These are phyloP conservation scores for Bombyx mandarina DNA, from an alignment of 1,140 invertebrate genomes.

Conservation along the genomic window DNA sequence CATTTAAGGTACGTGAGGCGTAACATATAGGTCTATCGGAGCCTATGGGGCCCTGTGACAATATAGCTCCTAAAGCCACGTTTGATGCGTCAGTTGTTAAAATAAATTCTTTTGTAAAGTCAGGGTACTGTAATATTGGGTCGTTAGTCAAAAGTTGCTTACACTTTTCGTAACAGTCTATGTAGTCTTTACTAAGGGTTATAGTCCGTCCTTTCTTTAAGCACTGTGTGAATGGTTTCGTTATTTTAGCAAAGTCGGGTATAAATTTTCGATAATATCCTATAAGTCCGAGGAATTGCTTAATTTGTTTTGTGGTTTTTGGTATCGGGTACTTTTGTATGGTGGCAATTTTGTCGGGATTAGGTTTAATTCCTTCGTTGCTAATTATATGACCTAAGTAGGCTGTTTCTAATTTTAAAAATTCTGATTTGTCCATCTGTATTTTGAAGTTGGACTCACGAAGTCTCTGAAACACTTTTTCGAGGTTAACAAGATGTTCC, in stretches of 20 bases:
- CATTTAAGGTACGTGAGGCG: slow-evolving; percentile 11
- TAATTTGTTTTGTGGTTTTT: slow-evolving; percentile 10
- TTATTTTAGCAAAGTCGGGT: slow-evolving; percentile 9
- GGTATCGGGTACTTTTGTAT: slow-evolving; percentile 11
- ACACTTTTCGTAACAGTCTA: slow-evolving; percentile 12
- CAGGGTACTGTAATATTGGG: slow-evolving; percentile 11
- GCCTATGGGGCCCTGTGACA: slow-evolving; percentile 12
- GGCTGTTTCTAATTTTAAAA: slow-evolving; percentile 19
- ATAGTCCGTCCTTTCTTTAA: slow-evolving; percentile 12
- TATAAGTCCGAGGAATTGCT: slow-evolving; percentile 11
- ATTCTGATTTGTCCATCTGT: slow-evolving; percentile 40
- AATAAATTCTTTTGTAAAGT: slow-evolving; percentile 12
- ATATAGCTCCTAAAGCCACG: slow-evolving; percentile 10
- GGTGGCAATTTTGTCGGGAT: slow-evolving; percentile 22
- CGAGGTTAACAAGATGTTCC: slow-evolving; percentile 29
- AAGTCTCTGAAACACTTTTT: slow-evolving; percentile 35
- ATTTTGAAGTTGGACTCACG: slow-evolving; percentile 39
- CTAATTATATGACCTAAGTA: slow-evolving; percentile 29
- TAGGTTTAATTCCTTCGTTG: slow-evolving; percentile 22
- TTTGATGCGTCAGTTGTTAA: slow-evolving; percentile 13
- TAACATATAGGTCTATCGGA: slow-evolving; percentile 10
- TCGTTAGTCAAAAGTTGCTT: slow-evolving; percentile 13
- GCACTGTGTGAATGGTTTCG: slow-evolving; percentile 12
- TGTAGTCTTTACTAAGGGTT: slow-evolving; percentile 6
- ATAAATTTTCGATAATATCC: slow-evolving; percentile 15